These are phyloP conservation scores for Pollimyrus isidori DNA, from an alignment of 2,113 vertebrate species.

Conservation along the genomic window DNA sequence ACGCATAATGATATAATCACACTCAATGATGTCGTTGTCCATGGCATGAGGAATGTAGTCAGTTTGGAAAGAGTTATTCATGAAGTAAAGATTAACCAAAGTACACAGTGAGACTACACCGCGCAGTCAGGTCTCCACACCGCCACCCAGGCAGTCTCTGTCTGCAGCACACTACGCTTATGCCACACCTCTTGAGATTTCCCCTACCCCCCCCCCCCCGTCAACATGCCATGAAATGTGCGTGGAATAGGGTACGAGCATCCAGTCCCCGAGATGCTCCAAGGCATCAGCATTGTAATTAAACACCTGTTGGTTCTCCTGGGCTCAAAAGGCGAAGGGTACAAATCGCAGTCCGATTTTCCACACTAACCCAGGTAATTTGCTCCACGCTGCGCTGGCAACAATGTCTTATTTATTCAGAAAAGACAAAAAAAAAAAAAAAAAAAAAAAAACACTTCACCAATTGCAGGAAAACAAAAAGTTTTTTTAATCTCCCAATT, in stretches of 20 bases:
- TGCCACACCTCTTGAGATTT: background rate
- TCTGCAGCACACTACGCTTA: background rate
- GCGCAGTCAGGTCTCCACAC: background rate
- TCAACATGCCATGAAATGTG: background rate
- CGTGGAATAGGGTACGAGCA: background rate
- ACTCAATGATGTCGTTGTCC: background rate
- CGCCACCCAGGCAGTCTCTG: background rate
- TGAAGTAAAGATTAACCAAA: background rate
- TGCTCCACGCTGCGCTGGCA: slow-evolving; percentile 38
- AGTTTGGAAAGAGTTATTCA: background rate
- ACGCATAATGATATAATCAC: background rate
- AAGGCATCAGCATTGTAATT: background rate
- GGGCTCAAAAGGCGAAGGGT: background rate
- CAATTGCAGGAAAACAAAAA: background rate
- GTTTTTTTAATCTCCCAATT: background rate
- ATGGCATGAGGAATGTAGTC: background rate
- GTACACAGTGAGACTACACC: background rate
- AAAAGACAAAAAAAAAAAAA: too few relatives aligned
- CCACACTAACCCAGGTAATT: slow-evolving; percentile 52
- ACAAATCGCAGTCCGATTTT: slow-evolving; percentile 39
- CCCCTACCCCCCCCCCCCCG: background rate
- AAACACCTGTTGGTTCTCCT: background rate
- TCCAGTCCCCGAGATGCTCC: background rate
- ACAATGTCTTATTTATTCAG: background rate
- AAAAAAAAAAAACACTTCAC: background rate